Percentiles rank a stretch among this genome's conserved stretches.
Conservation (phyloP, 2,113 vertebrate species). For the Bolborhynchus lineola region DNA sequence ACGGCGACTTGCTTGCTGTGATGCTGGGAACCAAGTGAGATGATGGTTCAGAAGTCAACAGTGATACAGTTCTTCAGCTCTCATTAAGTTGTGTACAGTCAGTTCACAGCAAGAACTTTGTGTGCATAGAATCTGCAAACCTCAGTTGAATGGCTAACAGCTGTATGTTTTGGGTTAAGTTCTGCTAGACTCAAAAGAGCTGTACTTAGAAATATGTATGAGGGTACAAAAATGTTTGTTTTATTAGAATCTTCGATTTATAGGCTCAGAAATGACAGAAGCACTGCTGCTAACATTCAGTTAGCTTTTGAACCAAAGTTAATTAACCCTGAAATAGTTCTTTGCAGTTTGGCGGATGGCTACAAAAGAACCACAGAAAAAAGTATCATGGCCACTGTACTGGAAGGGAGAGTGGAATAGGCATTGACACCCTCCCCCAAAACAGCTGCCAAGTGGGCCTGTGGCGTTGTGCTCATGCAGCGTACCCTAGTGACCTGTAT, state of each 20-base stretch:
- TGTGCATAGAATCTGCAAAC: not conserved
- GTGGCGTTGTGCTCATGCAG: rapidly evolving
- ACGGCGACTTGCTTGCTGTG: not conserved
- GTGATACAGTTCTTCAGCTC: not conserved
- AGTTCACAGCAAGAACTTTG: not conserved
- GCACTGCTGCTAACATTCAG: not conserved
- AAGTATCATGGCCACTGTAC: not conserved
- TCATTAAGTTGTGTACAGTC: not conserved
- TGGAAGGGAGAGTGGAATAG: not conserved
- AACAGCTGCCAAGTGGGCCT: not conserved
- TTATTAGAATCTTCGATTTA: not conserved
- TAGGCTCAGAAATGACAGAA: not conserved
- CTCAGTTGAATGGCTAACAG: not conserved
- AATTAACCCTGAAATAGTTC: not conserved
- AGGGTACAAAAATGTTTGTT: not conserved
- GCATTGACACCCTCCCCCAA: no score
- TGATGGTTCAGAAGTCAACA: not conserved
- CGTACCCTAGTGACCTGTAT: not conserved
- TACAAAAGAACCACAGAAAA: not conserved
- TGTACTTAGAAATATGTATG: not conserved
- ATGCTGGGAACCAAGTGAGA: not conserved
- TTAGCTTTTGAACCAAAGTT: not conserved
- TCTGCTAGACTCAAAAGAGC: not conserved
- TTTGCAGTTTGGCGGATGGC: not conserved
- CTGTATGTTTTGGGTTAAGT: not conserved